A percentile compares a stretch with the other conserved stretches of the same genome.
phyloP scores from a whole-genome alignment of 2,113 vertebrate genomes.

The Phrynosoma platyrhinos region DNA sequence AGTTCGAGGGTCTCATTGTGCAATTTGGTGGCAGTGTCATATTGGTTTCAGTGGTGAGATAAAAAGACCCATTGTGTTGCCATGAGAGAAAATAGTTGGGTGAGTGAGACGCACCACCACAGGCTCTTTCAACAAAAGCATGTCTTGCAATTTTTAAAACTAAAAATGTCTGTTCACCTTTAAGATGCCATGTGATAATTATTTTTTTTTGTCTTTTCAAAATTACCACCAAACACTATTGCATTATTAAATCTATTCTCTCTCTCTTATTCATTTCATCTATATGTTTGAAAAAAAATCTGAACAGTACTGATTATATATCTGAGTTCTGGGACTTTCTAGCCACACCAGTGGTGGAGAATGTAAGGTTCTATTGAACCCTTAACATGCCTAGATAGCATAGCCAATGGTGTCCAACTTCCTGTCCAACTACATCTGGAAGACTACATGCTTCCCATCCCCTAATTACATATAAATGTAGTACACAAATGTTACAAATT shows the following conservation, averaged over 20 bases:
- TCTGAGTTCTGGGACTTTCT: background rate
- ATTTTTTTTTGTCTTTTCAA: background rate
- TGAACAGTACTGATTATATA: background rate
- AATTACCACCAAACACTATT: background rate
- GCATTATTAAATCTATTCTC: no score
- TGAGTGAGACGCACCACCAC: no score
- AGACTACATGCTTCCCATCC: background rate
- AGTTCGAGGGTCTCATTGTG: no score
- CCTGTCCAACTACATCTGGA: background rate
- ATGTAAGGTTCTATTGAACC: background rate
- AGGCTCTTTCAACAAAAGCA: no score
- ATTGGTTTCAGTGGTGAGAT: no score
- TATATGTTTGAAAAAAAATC: no score
- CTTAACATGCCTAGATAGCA: background rate
- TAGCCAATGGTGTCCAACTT: background rate
- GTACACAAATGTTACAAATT: background rate
- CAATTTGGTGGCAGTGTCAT: no score
- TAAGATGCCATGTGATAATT: background rate
- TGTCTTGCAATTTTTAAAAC: background rate
- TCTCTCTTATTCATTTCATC: no score
- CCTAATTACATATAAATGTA: background rate
- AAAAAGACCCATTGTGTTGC: no score
- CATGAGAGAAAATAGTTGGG: no score
- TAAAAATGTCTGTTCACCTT: background rate
- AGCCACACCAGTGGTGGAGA: background rate